Evolutionary conservation across 2,113 vertebrate genomes (phyloP), one percentile per base, ranked within the genome.

Genomic region (Ivindomyrus marchei): DNA sequence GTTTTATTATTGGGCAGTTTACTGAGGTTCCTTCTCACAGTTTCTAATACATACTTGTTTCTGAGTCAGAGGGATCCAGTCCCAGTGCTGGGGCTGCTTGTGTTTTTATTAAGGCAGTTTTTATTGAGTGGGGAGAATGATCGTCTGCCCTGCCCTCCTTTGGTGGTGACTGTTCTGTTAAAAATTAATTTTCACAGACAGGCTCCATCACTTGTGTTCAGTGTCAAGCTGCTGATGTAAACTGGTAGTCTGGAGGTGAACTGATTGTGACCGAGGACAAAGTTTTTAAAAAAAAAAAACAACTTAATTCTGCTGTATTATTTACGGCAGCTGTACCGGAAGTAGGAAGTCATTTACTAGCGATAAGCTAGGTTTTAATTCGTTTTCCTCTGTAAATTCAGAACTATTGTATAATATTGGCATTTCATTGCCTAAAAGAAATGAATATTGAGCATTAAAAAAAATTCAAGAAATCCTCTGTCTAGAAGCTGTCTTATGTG

Each of bases 131-230:
- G 42, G 7, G 36, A 45, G 52, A 49, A 66, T 52, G 24, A 42
- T 5, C n/a, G 4, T n/a, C 39, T 52, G 52, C 50, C 5, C 53
- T 36, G 42, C 24, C 4, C 7, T 13, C 45, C 49, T 53, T 85
- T 10, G 39, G 47, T 46, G 21, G 50, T n/a, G 13, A 24, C 8
- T 62, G 42, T 70, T 10, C 89, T 90, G 89, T 56, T 36, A 47
- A 49, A 89, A 53, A 86, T 86, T 83, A 24, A 90, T 66, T 31
- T 42, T 21, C n/a, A 24, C 89, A 53, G 49, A 83, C 66, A 56
- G 21, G n/a, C 42, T 52, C 11, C 31, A 24, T 89, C 42, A 36
- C 53, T 58, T 27, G 58, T 47, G 52, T 66, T 42, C 31, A n/a
- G 24, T 66, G 36, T 50, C 50, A n/a, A 87, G 50, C 86, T 19